Percentiles rank a stretch among this genome's conserved stretches.
phyloP scores from a whole-genome alignment of 2,113 vertebrate species.

The Pteronura brasiliensis region DNA sequence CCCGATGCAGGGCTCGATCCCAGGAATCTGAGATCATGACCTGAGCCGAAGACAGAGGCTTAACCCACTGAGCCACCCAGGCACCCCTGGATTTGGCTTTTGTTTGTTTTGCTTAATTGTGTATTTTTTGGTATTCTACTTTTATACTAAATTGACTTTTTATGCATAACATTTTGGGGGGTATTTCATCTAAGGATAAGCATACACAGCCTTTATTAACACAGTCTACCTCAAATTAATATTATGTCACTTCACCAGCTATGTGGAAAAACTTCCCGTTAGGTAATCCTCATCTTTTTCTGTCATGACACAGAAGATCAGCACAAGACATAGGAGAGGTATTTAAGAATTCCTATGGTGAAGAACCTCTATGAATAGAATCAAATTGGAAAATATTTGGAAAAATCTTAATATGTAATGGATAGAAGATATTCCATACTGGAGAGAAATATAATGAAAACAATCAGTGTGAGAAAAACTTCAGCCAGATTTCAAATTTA shows the following conservation, averaged over 20 bases:
- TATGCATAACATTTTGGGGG: not conserved
- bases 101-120: not conserved
- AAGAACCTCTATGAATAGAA: not conserved
- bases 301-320: not conserved
- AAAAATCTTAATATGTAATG: not conserved
- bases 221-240: not conserved
- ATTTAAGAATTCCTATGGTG: conserved; percentile 47
- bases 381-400: conserved; percentile 24
- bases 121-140: not conserved
- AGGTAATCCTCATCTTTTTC: not conserved
- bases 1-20: no score
- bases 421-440: not conserved
- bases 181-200: not conserved
- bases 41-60: no score
- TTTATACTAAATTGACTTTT: not conserved
- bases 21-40: no score
- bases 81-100: not conserved
- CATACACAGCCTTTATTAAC: conserved; percentile 1
- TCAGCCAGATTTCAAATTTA: not conserved
- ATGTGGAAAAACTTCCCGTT: not conserved
- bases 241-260: not conserved
- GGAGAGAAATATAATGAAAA: not conserved
- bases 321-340: not conserved
- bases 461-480: not conserved
- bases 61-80: no score